A percentile compares a stretch with the other conserved stretches of the same genome.
phyloP scores from a whole-genome alignment of 2,888 invertebrate genomes.

The Plebejus argus region DNA sequence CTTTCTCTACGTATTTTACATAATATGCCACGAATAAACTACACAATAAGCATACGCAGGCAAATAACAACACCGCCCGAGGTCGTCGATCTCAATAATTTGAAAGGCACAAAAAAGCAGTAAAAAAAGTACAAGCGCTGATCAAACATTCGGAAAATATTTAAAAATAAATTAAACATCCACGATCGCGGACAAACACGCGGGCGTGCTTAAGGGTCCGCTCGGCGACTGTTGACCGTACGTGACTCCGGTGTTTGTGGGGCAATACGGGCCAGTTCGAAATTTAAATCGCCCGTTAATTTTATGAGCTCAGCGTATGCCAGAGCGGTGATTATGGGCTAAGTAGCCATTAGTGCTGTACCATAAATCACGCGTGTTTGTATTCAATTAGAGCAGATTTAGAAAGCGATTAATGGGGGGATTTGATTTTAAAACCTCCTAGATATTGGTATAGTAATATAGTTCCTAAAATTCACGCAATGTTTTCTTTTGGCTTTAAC shows the following conservation, averaged over 20 bases:
- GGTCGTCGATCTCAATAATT: neutral
- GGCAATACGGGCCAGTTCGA: slow-evolving; percentile 31
- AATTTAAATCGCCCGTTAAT: slow-evolving; percentile 32
- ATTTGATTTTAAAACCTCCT: neutral
- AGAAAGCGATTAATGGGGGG: neutral
- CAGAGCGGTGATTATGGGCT: slow-evolving; percentile 26
- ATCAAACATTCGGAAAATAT: slow-evolving; percentile 53
- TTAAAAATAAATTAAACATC: slow-evolving; percentile 65
- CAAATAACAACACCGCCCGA: neutral
- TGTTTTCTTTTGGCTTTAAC: neutral
- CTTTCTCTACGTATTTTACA: neutral
- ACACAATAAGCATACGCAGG: neutral
- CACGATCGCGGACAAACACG: slow-evolving; percentile 50
- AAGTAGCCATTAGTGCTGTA: slow-evolving; percentile 4
- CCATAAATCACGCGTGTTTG: neutral
- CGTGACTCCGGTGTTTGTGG: slow-evolving; percentile 53
- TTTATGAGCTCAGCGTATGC: slow-evolving; percentile 27
- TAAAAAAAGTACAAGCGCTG: slow-evolving; percentile 33
- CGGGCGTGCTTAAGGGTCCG: slow-evolving; percentile 62
- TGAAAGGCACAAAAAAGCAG: slow-evolving; percentile 14
- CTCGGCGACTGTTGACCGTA: slow-evolving; percentile 56
- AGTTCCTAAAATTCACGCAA: neutral
- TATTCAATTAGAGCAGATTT: neutral
- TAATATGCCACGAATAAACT: neutral
- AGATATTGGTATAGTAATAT: neutral